These are phyloP conservation scores for Epinotia bilunana DNA, from an alignment of 2,888 invertebrate genomes.

Conservation along the genomic window DNA sequence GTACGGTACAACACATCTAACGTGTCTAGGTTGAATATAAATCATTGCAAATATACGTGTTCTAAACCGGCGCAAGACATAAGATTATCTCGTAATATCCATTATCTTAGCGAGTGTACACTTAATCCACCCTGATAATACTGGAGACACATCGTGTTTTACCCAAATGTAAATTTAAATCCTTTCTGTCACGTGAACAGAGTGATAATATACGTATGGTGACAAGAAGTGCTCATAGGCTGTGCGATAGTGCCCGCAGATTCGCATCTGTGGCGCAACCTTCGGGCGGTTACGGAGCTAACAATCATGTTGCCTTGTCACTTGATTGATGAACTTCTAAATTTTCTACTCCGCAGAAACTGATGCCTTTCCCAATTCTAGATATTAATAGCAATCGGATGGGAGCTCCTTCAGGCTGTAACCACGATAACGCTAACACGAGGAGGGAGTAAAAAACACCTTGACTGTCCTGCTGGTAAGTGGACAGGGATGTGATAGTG, in stretches of 20 bases:
- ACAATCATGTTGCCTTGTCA: not conserved
- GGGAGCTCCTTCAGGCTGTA: no score
- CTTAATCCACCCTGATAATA: constrained; percentile 16
- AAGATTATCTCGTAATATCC: constrained; percentile 26
- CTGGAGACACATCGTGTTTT: constrained; percentile 10
- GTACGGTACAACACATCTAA: not conserved
- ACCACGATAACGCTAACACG: no score
- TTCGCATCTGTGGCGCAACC: not conserved
- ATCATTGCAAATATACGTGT: not conserved
- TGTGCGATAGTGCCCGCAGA: not conserved
- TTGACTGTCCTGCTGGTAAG: no score
- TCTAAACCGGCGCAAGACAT: not conserved
- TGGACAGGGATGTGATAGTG: no score
- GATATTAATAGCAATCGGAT: no score
- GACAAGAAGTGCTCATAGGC: not conserved
- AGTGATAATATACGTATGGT: not conserved
- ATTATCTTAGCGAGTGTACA: constrained; percentile 18
- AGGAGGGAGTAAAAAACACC: no score
- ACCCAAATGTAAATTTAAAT: constrained; percentile 6
- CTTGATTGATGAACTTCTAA: no score
- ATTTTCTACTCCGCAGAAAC: no score
- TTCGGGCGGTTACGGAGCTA: not conserved
- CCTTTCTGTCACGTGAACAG: not conserved
- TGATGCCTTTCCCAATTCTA: no score
- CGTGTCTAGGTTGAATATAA: not conserved